Conservation (phyloP, 2,888 invertebrate species). For the Eristalis intricaria region DNA sequence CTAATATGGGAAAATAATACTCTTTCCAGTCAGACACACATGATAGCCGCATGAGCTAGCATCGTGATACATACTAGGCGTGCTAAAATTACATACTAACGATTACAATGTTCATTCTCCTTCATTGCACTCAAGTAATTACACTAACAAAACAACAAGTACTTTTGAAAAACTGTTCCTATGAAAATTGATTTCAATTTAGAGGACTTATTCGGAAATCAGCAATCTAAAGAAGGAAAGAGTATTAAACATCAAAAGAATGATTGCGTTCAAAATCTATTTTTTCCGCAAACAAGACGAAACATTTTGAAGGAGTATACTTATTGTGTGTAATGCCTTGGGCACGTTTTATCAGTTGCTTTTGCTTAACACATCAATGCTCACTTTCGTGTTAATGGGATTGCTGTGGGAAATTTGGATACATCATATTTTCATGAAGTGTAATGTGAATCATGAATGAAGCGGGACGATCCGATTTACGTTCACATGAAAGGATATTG, state of each 20-base stretch:
- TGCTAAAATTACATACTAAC: not conserved
- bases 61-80: not conserved
- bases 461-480: not conserved
- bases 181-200: not conserved
- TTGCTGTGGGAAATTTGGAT: not conserved
- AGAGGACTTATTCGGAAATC: not conserved
- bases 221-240: not conserved
- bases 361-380: not conserved
- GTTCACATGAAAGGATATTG: not conserved
- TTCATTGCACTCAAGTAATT: not conserved
- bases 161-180: not conserved
- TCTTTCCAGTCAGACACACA: not conserved
- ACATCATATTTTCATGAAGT: not conserved
- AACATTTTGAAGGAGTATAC: not conserved
- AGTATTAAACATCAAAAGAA: not conserved
- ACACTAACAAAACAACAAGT: not conserved
- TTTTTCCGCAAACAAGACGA: not conserved
- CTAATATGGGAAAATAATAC: not conserved
- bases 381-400: conserved; percentile 1
- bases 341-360: not conserved
- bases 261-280: not conserved
- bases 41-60: not conserved
- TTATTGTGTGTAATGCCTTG: not conserved
- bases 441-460: not conserved
- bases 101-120: not conserved